Percentiles rank a stretch among this genome's conserved stretches.
Evolutionary conservation across 1,140 invertebrate genomes (phyloP).

Genomic region (Chionoecetes opilio): DNA sequence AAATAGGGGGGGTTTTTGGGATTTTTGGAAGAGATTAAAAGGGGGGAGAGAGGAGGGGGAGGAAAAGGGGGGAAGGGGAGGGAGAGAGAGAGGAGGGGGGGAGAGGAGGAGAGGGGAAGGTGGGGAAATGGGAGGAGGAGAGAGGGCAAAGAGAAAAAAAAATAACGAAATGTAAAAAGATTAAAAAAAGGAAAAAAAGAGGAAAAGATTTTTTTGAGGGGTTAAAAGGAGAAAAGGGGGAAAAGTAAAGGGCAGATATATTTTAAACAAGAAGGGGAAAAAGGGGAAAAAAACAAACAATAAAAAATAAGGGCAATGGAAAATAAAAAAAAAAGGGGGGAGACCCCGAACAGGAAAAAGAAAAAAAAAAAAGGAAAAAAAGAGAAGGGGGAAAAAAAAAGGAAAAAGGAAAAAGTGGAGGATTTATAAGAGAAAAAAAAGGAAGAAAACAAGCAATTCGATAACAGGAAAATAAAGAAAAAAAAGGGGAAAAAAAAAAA

Average conservation of each 20-base stretch:
- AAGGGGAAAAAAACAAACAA: neutral
- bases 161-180: too few relatives aligned
- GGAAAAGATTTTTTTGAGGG: neutral
- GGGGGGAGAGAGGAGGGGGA: neutral
- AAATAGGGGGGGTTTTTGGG: neutral
- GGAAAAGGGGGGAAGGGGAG: neutral
- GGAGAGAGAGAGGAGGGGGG: neutral
- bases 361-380: neutral
- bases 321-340: neutral
- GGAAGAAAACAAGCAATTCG: neutral
- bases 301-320: neutral
- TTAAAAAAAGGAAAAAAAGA: neutral
- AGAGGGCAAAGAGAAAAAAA: too few relatives aligned
- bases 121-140: neutral
- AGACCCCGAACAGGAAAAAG: neutral
- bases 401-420: neutral
- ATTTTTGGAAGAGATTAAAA: neutral
- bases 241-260: neutral
- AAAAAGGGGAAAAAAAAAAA: constrained; percentile 12
- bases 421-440: neutral
- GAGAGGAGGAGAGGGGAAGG: neutral
- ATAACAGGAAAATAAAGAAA: neutral
- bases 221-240: neutral
- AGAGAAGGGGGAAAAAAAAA: neutral
- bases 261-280: too few relatives aligned